Percentiles rank a stretch among this genome's conserved stretches.
These are phyloP conservation scores for Phasianus colchicus DNA, from an alignment of 2,113 vertebrate species.

Conservation along the genomic window DNA sequence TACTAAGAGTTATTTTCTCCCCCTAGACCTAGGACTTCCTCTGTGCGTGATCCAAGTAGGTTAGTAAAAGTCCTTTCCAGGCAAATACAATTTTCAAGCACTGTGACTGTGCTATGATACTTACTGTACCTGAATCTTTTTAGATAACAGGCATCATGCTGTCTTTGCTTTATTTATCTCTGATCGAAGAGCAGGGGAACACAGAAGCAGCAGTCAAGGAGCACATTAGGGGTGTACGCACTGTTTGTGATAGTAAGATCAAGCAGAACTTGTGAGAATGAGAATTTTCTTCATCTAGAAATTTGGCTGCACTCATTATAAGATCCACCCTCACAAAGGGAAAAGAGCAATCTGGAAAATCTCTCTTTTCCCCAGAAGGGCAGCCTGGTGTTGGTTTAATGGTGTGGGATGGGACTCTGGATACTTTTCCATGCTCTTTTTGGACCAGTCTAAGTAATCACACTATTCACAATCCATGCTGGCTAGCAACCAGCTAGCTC, in stretches of 20 bases:
- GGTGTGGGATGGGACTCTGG: not conserved
- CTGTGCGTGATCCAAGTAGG: slow-evolving; percentile 68
- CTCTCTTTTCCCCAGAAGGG: not conserved
- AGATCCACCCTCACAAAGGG: slow-evolving; percentile 16
- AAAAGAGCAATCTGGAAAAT: not conserved
- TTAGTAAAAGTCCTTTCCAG: slow-evolving; percentile 48
- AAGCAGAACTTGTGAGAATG: slow-evolving; percentile 31
- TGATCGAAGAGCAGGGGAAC: slow-evolving; percentile 54
- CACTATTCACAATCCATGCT: not conserved
- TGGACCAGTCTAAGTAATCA: not conserved
- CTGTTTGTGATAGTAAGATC: slow-evolving; percentile 60
- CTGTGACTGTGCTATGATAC: slow-evolving; percentile 66
- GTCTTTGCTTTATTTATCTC: slow-evolving; percentile 65
- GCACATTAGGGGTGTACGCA: slow-evolving; percentile 3
- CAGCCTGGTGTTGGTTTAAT: not conserved
- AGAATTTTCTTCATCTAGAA: slow-evolving; percentile 46
- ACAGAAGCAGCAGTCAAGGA: slow-evolving; percentile 44
- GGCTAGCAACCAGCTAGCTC: not conserved
- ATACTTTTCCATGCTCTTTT: not conserved
- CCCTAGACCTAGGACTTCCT: slow-evolving; percentile 62
- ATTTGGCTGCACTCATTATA: not conserved
- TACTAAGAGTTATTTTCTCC: slow-evolving; percentile 60
- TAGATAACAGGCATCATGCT: slow-evolving; percentile 71
- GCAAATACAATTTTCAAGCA: slow-evolving; percentile 68
- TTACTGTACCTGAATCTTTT: slow-evolving; percentile 72